Evolutionary conservation across 2,797 vertebrate genomes (phyloP), one percentile per base, ranked within the genome.

Genomic region (Clarias pachynema): DNA sequence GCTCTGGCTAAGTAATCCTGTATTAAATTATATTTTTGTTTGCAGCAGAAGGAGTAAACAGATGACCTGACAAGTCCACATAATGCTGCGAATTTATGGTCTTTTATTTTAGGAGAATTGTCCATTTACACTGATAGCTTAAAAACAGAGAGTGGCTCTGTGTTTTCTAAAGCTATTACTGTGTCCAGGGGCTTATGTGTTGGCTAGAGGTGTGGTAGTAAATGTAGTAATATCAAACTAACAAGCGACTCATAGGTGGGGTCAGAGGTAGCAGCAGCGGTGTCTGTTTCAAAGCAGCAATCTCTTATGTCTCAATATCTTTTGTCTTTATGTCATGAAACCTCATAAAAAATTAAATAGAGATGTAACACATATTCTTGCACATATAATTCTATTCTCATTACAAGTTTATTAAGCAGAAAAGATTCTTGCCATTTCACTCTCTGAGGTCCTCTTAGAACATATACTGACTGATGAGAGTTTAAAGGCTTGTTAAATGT

Each of bases 401-500:
- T 69, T 60, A 62, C n/a, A 68, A 20, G 56, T 24, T 16, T 77
- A 63, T 86, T 83, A 78, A 53, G 49, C 74, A n/a, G 3, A 74
- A 75, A 62, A 60, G 31, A 6, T 20, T 59, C 29, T 72, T 79
- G 20, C 53, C 26, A 24, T 83, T 72, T 59, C 10, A 8, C 57
- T 85, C 74, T 80, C 85, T 37, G 66, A 87, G 5, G 87, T 85
- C 34, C 92, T 90, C 86, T 90, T 87, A 87, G 89, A 85, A 87
- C 90, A 24, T 69, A 24, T 80, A 49, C 85, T 93, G 93, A 93
- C 93, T 93, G 91, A 93, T 89, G 91, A 91, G 91, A 79, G 89
- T 91, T 91, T 92, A 92, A 93, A 90, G 93, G 89, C 91, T 89
- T 91, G 92, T 93, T 95, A 94, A 95, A 95, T 94, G 87, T 95